Conservation (phyloP, 2,113 vertebrate species). For the Ptilonorhynchus violaceus region DNA sequence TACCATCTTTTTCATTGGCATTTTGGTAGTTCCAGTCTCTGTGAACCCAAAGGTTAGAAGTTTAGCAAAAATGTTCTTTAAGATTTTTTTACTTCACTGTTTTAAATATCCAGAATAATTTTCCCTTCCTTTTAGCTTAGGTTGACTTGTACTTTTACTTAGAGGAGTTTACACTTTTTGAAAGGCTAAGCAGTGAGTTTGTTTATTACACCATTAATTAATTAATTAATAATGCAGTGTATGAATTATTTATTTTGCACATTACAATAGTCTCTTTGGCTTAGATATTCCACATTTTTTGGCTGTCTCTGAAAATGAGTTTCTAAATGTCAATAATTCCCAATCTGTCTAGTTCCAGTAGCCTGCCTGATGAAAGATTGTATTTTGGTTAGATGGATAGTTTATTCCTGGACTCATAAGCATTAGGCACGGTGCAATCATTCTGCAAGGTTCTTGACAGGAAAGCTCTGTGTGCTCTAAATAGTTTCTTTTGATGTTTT, state of each 20-base stretch:
- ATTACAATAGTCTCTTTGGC: not conserved
- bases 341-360: not conserved
- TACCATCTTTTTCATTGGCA: not conserved
- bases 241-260: not conserved
- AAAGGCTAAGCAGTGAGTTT: not conserved
- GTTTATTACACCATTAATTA: not conserved
- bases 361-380: not conserved
- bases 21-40: not conserved
- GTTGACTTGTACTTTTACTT: not conserved
- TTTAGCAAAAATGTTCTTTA: not conserved
- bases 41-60: not conserved
- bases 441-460: not conserved
- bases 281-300: not conserved
- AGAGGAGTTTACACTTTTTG: not conserved
- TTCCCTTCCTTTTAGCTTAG: not conserved
- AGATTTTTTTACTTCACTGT: not conserved
- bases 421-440: not conserved
- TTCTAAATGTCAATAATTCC: not conserved
- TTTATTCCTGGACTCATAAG: not conserved
- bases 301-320: not conserved
- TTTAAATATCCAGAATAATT: not conserved
- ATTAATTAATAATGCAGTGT: not conserved
- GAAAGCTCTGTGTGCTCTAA: not conserved
- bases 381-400: not conserved
- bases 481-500: not conserved